Percentiles rank a stretch among this genome's conserved stretches.
These are phyloP conservation scores for Periphyllus acericola DNA, from an alignment of 2,888 invertebrate genomes.

Conservation along the genomic window DNA sequence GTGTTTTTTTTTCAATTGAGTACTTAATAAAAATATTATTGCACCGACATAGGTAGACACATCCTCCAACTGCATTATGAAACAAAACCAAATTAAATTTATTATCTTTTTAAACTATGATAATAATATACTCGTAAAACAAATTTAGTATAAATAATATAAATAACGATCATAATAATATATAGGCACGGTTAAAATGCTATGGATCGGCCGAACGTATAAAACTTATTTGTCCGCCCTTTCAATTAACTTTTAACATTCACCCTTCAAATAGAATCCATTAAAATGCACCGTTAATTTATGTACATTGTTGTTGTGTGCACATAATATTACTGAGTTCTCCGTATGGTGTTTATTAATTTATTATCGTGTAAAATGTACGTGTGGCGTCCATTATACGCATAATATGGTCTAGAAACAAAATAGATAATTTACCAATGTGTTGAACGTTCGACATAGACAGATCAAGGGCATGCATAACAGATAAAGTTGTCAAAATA, in stretches of 20 bases:
- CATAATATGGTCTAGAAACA: neutral
- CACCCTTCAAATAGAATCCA: conserved; percentile 9
- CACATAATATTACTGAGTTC: neutral
- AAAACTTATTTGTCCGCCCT: neutral
- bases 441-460: neutral
- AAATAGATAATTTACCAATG: conserved; percentile 29
- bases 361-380: neutral
- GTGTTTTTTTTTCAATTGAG: too few species aligned
- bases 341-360: conserved; percentile 9
- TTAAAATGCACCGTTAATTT: conserved; percentile 11
- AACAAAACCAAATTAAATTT: neutral
- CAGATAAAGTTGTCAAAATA: neutral
- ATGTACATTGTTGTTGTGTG: neutral
- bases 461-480: conserved; percentile 2
- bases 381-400: neutral
- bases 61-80: neutral
- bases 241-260: neutral
- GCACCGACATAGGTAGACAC: too few species aligned
- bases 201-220: neutral
- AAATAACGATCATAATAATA: too few species aligned
- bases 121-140: neutral
- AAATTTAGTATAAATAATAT: neutral
- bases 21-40: too few species aligned
- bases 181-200: neutral
- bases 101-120: neutral